Percentiles rank a stretch among this genome's conserved stretches.
phyloP scores from a whole-genome alignment of 2,113 vertebrate genomes.

The Pogonocichla stellata region DNA sequence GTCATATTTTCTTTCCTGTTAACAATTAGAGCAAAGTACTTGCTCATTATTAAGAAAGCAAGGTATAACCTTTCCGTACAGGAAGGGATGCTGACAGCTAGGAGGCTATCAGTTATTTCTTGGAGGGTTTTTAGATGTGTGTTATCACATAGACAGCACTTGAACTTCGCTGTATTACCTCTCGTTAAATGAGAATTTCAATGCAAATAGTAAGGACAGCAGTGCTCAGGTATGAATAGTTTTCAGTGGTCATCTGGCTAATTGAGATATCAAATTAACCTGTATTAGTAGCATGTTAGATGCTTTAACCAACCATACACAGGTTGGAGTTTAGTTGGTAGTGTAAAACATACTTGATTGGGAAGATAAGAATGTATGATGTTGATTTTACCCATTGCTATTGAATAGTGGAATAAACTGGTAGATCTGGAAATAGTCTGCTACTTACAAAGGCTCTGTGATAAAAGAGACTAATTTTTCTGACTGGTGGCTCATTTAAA shows the following conservation, averaged over 20 bases:
- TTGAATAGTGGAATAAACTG: neutral
- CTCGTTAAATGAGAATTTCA: neutral
- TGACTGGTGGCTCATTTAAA: neutral
- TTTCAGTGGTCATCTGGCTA: neutral
- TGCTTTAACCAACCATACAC: neutral
- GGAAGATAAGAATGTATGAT: neutral
- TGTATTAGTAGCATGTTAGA: accelerated
- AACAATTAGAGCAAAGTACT: neutral
- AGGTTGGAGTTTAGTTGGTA: neutral
- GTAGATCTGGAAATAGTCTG: neutral
- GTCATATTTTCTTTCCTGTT: neutral
- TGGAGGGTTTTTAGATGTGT: neutral
- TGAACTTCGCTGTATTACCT: neutral
- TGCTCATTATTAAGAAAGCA: neutral
- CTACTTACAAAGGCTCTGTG: neutral
- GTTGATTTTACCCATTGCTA: accelerated
- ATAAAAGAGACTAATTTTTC: neutral
- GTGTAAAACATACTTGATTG: neutral
- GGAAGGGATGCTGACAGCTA: neutral
- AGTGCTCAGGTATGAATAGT: neutral
- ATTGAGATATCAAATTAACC: neutral
- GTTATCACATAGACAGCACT: neutral
- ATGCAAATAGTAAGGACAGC: neutral
- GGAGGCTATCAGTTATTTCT: neutral
- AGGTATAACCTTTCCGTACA: neutral